Evolutionary conservation across 2,797 vertebrate genomes (phyloP).

Genomic region (Pempheris klunzingeri): DNA sequence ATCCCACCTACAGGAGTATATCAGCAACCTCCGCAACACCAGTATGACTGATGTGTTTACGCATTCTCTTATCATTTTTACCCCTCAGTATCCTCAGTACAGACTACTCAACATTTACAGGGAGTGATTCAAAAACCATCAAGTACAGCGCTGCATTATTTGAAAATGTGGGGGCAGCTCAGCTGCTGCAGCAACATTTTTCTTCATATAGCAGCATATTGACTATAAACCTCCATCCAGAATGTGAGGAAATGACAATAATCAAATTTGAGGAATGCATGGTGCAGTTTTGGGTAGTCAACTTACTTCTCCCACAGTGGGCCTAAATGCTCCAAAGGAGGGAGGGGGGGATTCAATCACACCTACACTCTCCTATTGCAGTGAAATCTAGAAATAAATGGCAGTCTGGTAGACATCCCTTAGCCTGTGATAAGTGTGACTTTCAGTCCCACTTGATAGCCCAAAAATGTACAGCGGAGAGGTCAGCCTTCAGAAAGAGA

Average conservation of each 20-base stretch:
- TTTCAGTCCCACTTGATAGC: conserved; percentile 73
- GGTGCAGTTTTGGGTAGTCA: conserved; percentile 42
- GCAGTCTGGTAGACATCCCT: conserved; percentile 74
- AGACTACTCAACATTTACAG: conserved; percentile 62
- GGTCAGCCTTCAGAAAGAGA: conserved; percentile 74
- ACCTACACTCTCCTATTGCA: conserved; percentile 51
- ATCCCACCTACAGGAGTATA: conserved; percentile 81
- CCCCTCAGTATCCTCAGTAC: conserved; percentile 63
- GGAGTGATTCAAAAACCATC: conserved; percentile 65
- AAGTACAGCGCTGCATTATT: conserved; percentile 69
- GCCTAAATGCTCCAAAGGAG: conserved; percentile 43
- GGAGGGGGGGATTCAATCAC: conserved; percentile 70
- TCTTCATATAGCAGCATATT: conserved; percentile 74
- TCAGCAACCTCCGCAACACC: conserved; percentile 75
- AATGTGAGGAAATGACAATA: conserved; percentile 69
- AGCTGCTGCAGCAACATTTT: conserved; percentile 59
- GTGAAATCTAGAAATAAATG: conserved; percentile 77
- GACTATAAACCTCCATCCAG: conserved; percentile 58
- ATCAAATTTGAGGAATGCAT: conserved; percentile 63
- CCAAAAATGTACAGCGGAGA: conserved; percentile 69
- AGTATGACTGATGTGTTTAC: conserved; percentile 82
- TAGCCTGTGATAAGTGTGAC: conserved; percentile 78
- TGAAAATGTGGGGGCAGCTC: conserved; percentile 62
- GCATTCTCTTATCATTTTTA: conserved; percentile 77
- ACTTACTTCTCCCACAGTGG: conserved; percentile 46